A percentile compares a stretch with the other conserved stretches of the same genome.
These are phyloP conservation scores for Atta cephalotes DNA, from an alignment of 1,140 invertebrate species.

Conservation along the genomic window DNA sequence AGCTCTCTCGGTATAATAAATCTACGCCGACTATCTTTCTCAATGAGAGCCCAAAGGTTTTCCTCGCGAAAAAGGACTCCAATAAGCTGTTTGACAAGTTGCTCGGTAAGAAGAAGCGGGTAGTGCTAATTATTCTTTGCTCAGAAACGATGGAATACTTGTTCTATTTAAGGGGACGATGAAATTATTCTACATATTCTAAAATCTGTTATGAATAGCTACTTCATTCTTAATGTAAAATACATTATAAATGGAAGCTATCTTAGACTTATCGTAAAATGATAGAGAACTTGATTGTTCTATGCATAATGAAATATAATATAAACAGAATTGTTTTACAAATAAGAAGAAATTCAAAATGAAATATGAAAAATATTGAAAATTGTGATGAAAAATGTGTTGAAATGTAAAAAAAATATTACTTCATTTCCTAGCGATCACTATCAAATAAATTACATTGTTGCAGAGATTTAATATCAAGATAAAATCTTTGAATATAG, in stretches of 20 bases:
- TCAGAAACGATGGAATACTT: constrained; percentile 34
- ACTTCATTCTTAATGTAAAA: constrained; percentile 14
- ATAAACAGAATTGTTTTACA: not conserved
- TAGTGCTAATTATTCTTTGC: constrained; percentile 57
- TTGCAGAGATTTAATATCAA: constrained; percentile 30
- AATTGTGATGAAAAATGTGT: not conserved
- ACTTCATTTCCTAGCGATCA: constrained; percentile 32
- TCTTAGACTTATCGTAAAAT: not conserved
- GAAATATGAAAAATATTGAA: constrained; percentile 17
- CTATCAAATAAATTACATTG: constrained; percentile 30
- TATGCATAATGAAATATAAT: not conserved
- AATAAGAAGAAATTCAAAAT: constrained; percentile 13
- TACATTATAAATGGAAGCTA: not conserved
- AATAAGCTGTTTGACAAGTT: constrained; percentile 63
- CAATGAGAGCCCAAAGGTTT: constrained; percentile 37
- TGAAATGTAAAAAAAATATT: constrained; percentile 5
- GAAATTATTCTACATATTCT: constrained; percentile 32
- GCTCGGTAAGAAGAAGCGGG: constrained; percentile 43
- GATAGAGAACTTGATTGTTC: not conserved
- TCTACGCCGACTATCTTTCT: constrained; percentile 44
- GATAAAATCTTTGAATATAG: not conserved
- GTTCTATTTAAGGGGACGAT: not conserved
- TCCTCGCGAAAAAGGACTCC: constrained; percentile 53
- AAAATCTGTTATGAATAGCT: not conserved
- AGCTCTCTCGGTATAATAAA: constrained; percentile 53